Percentiles rank a stretch among this genome's conserved stretches.
phyloP scores from a whole-genome alignment of 1,140 invertebrate species.

The Lepidurus arcticus region DNA sequence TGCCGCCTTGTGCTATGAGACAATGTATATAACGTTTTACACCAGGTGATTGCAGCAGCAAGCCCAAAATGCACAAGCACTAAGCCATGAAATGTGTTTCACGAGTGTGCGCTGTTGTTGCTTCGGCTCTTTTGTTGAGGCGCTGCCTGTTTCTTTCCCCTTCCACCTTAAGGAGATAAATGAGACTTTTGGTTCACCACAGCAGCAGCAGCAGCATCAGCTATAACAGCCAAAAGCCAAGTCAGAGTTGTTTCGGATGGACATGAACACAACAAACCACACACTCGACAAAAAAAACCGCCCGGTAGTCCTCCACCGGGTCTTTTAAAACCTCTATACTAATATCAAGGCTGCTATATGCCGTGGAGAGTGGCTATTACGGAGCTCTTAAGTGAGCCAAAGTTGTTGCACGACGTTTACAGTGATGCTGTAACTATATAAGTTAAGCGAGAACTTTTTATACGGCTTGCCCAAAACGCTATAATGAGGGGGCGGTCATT shows the following conservation, averaged over 20 bases:
- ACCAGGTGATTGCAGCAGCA: constrained; percentile 6
- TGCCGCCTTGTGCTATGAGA: not conserved
- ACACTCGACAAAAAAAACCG: not conserved
- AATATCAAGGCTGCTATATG: not conserved
- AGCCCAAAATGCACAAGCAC: not conserved
- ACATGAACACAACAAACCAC: not conserved
- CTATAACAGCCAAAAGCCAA: too few species aligned
- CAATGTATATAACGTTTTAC: constrained; percentile 15
- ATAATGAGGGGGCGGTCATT: not conserved
- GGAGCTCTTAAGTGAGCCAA: not conserved
- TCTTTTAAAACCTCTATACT: not conserved
- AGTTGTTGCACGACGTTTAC: not conserved
- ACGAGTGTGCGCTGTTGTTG: constrained; percentile 10
- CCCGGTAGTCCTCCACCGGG: not conserved
- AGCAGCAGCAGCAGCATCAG: not conserved
- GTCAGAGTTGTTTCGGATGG: constrained; percentile 2
- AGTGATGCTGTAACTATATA: not conserved
- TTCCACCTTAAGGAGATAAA: constrained; percentile 9
- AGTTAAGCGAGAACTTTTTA: not conserved
- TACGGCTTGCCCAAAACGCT: not conserved
- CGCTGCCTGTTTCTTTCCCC: not conserved
- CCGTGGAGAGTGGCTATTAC: not conserved
- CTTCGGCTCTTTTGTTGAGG: constrained; percentile 18
- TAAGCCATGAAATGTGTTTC: constrained; percentile 22
- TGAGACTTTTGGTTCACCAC: constrained; percentile 2